Base-by-base conservation (phyloP, 2,888 invertebrate species). In the Didymodactylos carnosus region DNA sequence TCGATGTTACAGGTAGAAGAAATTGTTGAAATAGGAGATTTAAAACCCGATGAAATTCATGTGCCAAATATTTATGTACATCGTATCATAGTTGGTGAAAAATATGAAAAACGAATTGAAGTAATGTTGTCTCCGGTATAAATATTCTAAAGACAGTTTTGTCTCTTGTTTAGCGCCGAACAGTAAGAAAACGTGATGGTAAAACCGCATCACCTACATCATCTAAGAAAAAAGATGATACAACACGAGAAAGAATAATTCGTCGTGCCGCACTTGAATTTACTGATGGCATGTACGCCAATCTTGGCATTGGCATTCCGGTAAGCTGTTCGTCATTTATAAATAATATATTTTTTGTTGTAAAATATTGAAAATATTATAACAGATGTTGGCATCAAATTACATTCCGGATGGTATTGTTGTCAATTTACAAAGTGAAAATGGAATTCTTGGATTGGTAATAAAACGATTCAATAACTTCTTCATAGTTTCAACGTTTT, bases 241-340 rank as follows among this genome's bases (percentile, higher is more conserved):
- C 49, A 3, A 23, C 69, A 19, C n/a, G 75, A 25, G 75, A 94
- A 80, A 88, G 89, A 78, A 98, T 99, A 77, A 91, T 93, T 5
- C 88, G 88, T 78, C 87, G 98, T 80, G 98, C 92, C 46, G 98
- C 98, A 23, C 83, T 93, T 73, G 98, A 98, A 85, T 97, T 98
- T 81, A 88, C 88, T 81, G 90, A 98, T 86, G 97, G 97, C 81
- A 97, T 97, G 94, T 92, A 93, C 85, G 94, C 89, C 89, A 86
- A 72, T 71, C 69, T 73, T 35, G 40, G 69, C 25, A 39, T 72
- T 19, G 25, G 35, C 39, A 72, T 29, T n/a, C n/a, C n/a, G n/a
- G n/a, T n/a, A n/a, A n/a, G n/a, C n/a, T n/a, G n/a, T n/a, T n/a
- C n/a, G n/a, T n/a, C n/a, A n/a, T n/a, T n/a, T n/a, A n/a, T n/a